Base-by-base conservation (phyloP, 2,888 invertebrate species). In the Drosophila cognata region DNA sequence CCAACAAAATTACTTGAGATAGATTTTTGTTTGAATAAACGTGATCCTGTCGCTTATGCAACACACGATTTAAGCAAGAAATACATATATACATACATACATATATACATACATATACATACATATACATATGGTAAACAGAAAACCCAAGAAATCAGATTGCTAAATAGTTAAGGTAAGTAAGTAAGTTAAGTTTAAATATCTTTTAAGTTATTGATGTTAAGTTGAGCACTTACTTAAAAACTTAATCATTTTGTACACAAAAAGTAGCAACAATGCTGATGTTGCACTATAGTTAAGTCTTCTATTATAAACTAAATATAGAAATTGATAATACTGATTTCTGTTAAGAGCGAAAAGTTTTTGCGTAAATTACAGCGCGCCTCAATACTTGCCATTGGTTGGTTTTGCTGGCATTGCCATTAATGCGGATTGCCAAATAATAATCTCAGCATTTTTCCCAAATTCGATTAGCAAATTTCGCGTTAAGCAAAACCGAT, bases 401-500 rank as follows among this genome's bases (percentile, higher is more conserved):
- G n/a, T 5, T 31, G 56, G n/a, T 13, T 29, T n/a, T 13, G 11
- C 10, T 58, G 57, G n/a, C 36, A 43, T 3, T 13, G 21, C 3
- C 41, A 21, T 43, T 25, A 43, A 51, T 64, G 60, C 43, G 60
- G 63, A 61, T 70, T 57, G 50, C 38, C 35, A 10, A 25, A 35
- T 56, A 61, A 62, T 60, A 59, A 59, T 35, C 50, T 57, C 18
- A 29, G 36, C 29, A 65, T 60, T 50, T 43, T 33, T 4, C 11
- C n/a, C 21, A 31, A 56, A 55, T 71, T 71, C 43, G 52, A 50
- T 71, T 48, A 64, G 66, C 51, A 31, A 36, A 18, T 61, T 53
- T 43, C 8, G 18, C 28, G 59, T 18, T 29, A 46, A 72, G 72
- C 73, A 77, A 81, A 68, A 31, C 56, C 52, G 11, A 48, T 21